Conservation (phyloP, 2,113 vertebrate genomes). For the Theropithecus gelada region DNA sequence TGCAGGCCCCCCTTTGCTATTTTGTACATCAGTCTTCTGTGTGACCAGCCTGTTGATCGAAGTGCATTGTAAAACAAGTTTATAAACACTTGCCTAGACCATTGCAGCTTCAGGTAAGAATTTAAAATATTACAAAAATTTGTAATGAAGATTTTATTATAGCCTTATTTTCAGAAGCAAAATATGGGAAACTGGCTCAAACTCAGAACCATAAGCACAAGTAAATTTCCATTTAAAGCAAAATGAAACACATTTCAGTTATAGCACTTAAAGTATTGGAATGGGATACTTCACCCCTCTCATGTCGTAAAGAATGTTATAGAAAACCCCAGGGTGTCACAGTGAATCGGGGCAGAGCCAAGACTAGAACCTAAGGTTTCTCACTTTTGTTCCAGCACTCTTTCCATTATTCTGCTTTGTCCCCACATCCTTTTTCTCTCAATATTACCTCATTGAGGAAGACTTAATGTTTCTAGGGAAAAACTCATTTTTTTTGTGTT, state of each 20-base stretch:
- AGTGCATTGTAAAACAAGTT: not conserved
- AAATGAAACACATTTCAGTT: not conserved
- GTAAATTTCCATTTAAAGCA: conserved; percentile 26
- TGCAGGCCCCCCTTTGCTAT: not conserved
- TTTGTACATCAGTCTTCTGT: not conserved
- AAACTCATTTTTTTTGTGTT: not conserved
- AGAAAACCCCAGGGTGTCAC: not conserved
- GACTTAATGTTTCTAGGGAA: not conserved
- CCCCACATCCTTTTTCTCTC: not conserved
- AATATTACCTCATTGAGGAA: not conserved
- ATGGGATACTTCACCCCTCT: not conserved
- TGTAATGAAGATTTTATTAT: conserved; percentile 6
- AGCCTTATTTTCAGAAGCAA: conserved; percentile 35
- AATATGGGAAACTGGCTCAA: conserved; percentile 7
- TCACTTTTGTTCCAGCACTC: not conserved
- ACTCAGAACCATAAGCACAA: conserved; percentile 2
- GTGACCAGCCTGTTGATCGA: not conserved
- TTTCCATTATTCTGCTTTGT: not conserved
- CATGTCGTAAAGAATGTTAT: not conserved
- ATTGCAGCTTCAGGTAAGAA: not conserved
- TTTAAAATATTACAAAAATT: conserved; percentile 35
- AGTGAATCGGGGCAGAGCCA: not conserved
- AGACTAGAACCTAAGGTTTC: not conserved
- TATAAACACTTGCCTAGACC: not conserved
- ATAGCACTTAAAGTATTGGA: not conserved